These are phyloP conservation scores for Neolamprologus kungweensis DNA, from an alignment of 2,113 vertebrate genomes.

Conservation along the genomic window DNA sequence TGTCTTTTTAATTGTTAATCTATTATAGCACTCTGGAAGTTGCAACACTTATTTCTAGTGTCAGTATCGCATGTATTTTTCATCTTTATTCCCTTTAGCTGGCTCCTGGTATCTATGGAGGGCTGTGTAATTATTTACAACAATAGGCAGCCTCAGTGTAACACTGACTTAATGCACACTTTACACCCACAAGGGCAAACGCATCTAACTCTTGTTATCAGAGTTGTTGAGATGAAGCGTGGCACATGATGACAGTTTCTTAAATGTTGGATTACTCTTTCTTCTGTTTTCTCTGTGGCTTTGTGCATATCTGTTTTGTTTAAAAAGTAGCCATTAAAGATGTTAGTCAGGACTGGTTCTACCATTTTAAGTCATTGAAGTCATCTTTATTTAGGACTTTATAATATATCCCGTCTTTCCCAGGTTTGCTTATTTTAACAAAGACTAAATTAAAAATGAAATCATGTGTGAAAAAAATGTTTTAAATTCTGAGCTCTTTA, in stretches of 20 bases:
- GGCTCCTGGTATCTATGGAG: neutral
- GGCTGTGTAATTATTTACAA: slow-evolving; percentile 25
- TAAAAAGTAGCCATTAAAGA: neutral
- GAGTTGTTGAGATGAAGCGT: neutral
- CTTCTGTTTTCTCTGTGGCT: neutral
- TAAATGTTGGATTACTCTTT: neutral
- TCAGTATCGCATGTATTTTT: slow-evolving; percentile 31
- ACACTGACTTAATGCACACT: slow-evolving; percentile 1
- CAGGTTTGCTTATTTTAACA: neutral
- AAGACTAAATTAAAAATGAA: neutral
- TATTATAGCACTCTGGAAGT: slow-evolving; percentile 25
- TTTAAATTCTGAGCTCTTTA: neutral
- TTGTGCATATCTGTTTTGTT: neutral
- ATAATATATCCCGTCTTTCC: neutral
- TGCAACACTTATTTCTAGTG: slow-evolving; percentile 10
- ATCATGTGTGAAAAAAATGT: neutral
- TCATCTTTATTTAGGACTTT: neutral
- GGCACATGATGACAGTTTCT: neutral
- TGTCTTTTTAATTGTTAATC: slow-evolving; percentile 62
- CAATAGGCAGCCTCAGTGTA: neutral
- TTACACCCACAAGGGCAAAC: slow-evolving; percentile 7
- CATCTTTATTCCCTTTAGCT: slow-evolving; percentile 30
- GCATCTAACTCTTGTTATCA: neutral
- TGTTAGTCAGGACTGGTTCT: neutral
- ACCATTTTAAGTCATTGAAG: neutral